Base-by-base conservation (phyloP, 2,797 vertebrate genomes). In the Sebastes trivittatus region DNA sequence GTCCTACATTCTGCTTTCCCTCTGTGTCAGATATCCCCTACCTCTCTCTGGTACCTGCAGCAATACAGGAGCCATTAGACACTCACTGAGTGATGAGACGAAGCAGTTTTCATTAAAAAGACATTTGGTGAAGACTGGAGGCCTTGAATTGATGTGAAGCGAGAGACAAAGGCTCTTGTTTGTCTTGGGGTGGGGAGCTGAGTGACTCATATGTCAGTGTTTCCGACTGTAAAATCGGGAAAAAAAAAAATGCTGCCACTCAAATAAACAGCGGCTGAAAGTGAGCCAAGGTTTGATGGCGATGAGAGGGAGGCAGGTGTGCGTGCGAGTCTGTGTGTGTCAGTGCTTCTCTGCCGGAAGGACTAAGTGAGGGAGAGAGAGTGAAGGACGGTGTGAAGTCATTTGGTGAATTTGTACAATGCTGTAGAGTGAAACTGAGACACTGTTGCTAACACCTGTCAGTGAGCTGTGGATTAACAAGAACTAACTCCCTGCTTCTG, bases 101-200 rank as follows among this genome's bases (percentile, higher is more conserved):
- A 75, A 90, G 86, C 88, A 68, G 88, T 89, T 94, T 93, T 94
- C 92, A 93, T 94, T 94, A 93, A 93, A 94, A 94, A 93, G 82
- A 92, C 91, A 94, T 94, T 94, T 93, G 89, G 81, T 87, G 86
- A 84, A 68, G 80, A 87, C 92, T 80, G 75, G 80, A 75, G 92
- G 93, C 88, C 85, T 89, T 87, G 82, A 74, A 84, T 86, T 87
- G 87, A 92, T 84, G 87, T 82, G 87, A 88, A 79, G 78, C 34
- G 20, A 64, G 77, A 90, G 87, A 87, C 84, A 90, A 85, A 86
- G 83, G 73, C 72, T 80, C 0, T 61, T 77, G 67, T 88, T 90
- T 87, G 72, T 90, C 79, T 90, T 32, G 11, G 29, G 65, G 65
- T 49, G 29, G 18, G 52, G 52, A 54, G 52, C 46, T 73, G 77